Evolutionary conservation across 2,797 vertebrate genomes (phyloP).

Genomic region (Psittacula echo): DNA sequence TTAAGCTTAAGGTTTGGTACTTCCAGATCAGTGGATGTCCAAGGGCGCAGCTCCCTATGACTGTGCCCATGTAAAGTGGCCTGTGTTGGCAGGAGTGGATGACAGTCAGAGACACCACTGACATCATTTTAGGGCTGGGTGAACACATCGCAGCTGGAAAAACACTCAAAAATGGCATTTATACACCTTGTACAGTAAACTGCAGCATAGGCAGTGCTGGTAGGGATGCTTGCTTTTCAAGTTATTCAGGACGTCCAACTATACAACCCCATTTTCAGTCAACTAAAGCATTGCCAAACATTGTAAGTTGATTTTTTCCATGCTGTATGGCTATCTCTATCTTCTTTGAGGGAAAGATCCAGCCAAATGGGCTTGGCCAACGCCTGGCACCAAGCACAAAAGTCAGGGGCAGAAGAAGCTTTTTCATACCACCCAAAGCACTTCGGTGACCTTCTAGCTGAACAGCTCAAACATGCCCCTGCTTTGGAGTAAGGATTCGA

Average conservation of each 20-base stretch:
- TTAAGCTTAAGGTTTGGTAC: background rate
- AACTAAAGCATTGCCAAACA: background rate
- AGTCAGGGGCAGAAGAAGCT: background rate
- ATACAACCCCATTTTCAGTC: background rate
- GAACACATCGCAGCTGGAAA: background rate
- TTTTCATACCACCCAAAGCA: accelerated
- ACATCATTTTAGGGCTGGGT: conserved; percentile 8
- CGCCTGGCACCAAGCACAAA: background rate
- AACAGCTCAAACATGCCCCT: background rate
- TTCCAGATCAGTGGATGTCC: background rate
- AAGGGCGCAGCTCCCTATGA: accelerated
- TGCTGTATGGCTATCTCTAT: background rate
- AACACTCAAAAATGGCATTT: conserved; percentile 16
- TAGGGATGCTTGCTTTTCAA: background rate
- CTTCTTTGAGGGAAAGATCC: background rate
- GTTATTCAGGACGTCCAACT: background rate
- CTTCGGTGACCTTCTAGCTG: background rate
- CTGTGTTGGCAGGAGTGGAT: background rate
- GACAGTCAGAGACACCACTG: conserved; percentile 21
- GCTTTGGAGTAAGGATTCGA: background rate
- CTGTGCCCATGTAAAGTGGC: background rate
- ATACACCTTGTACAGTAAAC: background rate
- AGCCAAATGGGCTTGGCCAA: background rate
- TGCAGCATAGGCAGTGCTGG: background rate
- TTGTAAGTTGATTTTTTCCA: conserved; percentile 25